phyloP scores from a whole-genome alignment of 2,113 vertebrate genomes.

The Notarius lentiginosus region DNA sequence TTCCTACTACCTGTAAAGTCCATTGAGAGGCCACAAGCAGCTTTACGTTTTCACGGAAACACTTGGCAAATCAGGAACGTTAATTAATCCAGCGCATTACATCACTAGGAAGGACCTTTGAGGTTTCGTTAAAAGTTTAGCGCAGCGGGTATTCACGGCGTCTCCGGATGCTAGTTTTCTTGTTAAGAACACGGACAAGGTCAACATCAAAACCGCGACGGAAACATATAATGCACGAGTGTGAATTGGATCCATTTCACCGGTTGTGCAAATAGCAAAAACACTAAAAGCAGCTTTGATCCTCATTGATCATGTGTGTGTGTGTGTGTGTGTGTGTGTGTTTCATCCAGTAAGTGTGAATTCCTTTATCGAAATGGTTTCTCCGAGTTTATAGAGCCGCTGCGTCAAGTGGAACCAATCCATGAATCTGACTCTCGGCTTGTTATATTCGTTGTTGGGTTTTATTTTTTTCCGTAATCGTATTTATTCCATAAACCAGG shows the following conservation, averaged over 20 bases:
- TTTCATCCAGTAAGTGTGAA: not conserved
- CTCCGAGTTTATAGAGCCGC: not conserved
- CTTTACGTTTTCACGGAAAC: not conserved
- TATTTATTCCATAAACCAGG: not conserved
- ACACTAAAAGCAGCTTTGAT: not conserved
- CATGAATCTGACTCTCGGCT: not conserved
- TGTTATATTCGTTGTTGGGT: not conserved
- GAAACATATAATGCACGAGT: too few relatives aligned
- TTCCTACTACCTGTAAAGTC: not conserved
- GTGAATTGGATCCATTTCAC: not conserved
- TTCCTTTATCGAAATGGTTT: not conserved
- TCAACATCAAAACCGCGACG: too few relatives aligned
- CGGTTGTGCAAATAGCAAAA: not conserved
- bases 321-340: constrained; percentile 11
- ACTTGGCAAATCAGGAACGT: not conserved
- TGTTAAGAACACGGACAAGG: too few relatives aligned
- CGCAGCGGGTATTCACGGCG: not conserved
- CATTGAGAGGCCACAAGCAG: not conserved
- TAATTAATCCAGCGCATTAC: not conserved
- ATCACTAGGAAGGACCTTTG: not conserved
- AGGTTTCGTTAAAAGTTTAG: not conserved
- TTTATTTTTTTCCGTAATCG: not conserved
- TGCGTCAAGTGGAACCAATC: not conserved
- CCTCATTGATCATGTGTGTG: not conserved
- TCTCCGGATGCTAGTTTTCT: not conserved